Base-by-base conservation (phyloP, 2,797 vertebrate genomes). In the Myotis vivesi region DNA sequence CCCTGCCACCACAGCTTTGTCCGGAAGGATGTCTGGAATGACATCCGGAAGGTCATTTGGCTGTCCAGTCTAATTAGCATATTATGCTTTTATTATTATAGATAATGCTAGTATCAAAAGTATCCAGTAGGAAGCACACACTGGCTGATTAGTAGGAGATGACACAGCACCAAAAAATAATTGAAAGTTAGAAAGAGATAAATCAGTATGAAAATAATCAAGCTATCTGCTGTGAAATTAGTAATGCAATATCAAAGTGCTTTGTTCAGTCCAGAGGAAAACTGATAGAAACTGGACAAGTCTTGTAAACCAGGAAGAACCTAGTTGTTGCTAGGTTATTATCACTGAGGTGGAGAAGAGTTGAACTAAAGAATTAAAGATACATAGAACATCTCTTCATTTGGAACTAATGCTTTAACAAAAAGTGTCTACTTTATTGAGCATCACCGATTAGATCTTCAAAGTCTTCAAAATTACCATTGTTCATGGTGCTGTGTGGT, bases 101-200 rank as follows among this genome's bases (percentile, higher is more conserved):
- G 59, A 92, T 64, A 82, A 88, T 55, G 11, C 62, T 62, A 51
- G 3, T 46, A 68, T 88, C 19, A 53, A 85, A 89, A 87, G 72
- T 38, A 81, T 51, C 46, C 4, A 6, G 30, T 38, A 62, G 13
- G 79, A 71, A 86, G n/a, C n/a, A 75, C 69, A 68, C 4, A 33
- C 28, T 30, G 13, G 17, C 57, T 94, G 36, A 15, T 0, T 57
- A 41, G 44, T 72, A 64, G 46, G 22, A 71, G 59, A 13, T 19
- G 75, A 76, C n/a, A 11, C 0, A 2, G 36, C n/a, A 57, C 41
- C 12, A 22, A 81, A 91, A 89, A 93, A 33, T 57, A 68, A 86
- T 16, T 30, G n/a, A 41, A 25, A 33, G 87, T 73, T 33, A 95
- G 66, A 91, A 91, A 92, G 68, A 59, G 41, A 64, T 55, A 92